A percentile compares a stretch with the other conserved stretches of the same genome.
Evolutionary conservation across 2,113 vertebrate genomes (phyloP).

Genomic region (Passerina amoena): DNA sequence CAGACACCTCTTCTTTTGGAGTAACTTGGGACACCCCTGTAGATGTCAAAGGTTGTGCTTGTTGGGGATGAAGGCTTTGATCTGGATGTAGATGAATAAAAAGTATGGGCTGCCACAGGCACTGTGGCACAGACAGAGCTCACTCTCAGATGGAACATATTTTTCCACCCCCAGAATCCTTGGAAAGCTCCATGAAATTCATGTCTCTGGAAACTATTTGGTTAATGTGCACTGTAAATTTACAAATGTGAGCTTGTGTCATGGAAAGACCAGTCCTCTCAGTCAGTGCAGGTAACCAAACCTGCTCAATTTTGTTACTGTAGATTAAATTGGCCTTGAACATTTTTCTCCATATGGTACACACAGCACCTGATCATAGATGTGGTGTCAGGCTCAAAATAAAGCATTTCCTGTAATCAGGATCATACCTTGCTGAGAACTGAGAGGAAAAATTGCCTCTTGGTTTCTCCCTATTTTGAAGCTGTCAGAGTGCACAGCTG

Average conservation of each 20-base stretch:
- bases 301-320: background rate
- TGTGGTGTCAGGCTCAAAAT: background rate
- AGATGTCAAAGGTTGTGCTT: background rate
- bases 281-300: background rate
- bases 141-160: background rate
- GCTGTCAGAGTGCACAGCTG: background rate
- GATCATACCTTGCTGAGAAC: background rate
- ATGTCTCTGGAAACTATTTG: conserved; percentile 3
- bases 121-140: background rate
- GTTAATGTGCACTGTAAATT: background rate
- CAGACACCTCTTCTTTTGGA: background rate
- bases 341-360: background rate
- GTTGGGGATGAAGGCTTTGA: background rate
- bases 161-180: background rate
- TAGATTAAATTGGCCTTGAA: background rate
- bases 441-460: background rate
- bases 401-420: background rate
- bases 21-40: background rate
- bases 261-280: background rate
- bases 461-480: background rate
- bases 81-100: background rate
- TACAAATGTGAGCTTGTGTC: background rate
- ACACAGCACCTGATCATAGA: background rate
- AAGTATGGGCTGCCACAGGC: background rate
- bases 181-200: background rate